These are phyloP conservation scores for Lerema accius DNA, from an alignment of 1,140 invertebrate genomes.

Conservation along the genomic window DNA sequence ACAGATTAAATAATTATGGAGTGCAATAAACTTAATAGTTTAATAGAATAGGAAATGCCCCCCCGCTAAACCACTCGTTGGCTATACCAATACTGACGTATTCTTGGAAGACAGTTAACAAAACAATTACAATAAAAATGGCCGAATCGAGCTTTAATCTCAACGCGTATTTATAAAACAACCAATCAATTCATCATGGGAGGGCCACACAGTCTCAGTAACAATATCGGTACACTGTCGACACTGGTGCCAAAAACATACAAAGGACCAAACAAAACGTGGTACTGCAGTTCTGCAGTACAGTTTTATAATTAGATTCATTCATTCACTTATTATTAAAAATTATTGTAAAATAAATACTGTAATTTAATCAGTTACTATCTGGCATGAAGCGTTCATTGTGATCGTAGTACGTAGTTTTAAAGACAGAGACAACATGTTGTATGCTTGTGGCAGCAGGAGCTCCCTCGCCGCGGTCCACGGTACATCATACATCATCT, in stretches of 20 bases:
- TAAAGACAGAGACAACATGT: background rate
- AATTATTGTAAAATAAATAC: background rate
- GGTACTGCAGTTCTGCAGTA: background rate
- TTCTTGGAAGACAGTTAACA: slow-evolving; percentile 74
- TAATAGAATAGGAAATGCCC: slow-evolving; percentile 76
- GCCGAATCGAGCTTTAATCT: slow-evolving; percentile 10
- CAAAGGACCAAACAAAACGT: background rate
- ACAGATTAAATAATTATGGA: slow-evolving; percentile 58
- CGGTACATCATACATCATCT: background rate
- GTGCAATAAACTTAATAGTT: slow-evolving; percentile 76
- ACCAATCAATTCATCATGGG: slow-evolving; percentile 35
- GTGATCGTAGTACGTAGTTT: background rate
- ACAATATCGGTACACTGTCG: slow-evolving; percentile 29
- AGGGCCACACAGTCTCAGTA: slow-evolving; percentile 65
- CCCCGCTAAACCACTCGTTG: slow-evolving; percentile 49
- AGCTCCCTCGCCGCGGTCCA: too few relatives aligned
- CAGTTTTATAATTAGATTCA: background rate
- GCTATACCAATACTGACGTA: slow-evolving; percentile 59
- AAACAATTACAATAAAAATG: slow-evolving; percentile 49
- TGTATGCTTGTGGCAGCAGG: too few relatives aligned
- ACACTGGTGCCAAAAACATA: slow-evolving; percentile 36
- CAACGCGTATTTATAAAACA: slow-evolving; percentile 11
- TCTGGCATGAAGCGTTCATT: background rate
- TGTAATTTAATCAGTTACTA: background rate
- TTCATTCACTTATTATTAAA: background rate